These are phyloP conservation scores for Bubo blakistoni DNA, from an alignment of 2,113 vertebrate genomes.

Conservation along the genomic window DNA sequence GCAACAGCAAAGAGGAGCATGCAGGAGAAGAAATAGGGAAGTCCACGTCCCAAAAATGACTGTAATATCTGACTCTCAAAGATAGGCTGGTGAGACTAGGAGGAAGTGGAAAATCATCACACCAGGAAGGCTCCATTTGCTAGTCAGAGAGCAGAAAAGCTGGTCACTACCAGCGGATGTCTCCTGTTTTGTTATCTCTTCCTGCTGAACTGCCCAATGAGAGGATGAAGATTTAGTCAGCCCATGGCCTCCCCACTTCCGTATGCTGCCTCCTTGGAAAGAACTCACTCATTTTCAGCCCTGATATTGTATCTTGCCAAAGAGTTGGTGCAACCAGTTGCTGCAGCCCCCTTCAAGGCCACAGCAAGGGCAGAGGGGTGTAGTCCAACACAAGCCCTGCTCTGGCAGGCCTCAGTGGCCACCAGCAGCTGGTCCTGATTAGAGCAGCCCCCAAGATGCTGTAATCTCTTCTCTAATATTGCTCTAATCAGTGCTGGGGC, in stretches of 20 bases:
- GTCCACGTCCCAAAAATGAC: slow-evolving; percentile 1
- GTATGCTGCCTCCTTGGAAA: background rate
- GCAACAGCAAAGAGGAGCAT: background rate
- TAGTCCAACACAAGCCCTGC: background rate
- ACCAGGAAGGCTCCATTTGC: background rate
- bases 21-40: slow-evolving; percentile 34
- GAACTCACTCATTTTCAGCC: background rate
- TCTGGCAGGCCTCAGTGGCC: background rate
- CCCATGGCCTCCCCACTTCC: background rate
- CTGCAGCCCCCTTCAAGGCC: background rate
- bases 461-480: background rate
- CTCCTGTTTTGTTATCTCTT: background rate
- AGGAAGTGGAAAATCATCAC: background rate
- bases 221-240: background rate
- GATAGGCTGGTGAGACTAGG: background rate
- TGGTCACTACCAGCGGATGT: background rate
- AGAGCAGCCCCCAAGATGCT: background rate
- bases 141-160: background rate
- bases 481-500: background rate
- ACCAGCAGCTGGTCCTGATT: background rate
- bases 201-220: background rate
- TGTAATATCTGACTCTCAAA: slow-evolving; percentile 16
- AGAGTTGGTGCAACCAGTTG: fast-evolving
- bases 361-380: background rate
- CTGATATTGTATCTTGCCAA: background rate